These are phyloP conservation scores for Amphipyra berbera DNA, from an alignment of 2,888 invertebrate genomes.

Conservation along the genomic window DNA sequence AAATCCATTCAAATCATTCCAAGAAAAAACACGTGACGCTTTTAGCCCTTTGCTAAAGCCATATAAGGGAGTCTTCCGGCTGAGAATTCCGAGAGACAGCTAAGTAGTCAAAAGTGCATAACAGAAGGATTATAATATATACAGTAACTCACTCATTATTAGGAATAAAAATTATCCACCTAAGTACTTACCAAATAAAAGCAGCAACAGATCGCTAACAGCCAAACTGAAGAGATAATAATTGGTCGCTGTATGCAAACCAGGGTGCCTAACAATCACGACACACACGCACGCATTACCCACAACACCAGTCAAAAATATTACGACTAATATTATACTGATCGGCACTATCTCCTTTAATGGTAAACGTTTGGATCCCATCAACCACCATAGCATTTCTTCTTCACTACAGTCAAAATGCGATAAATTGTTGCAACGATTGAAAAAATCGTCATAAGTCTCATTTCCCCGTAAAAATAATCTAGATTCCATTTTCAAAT, in stretches of 20 bases:
- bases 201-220: conserved; percentile 95
- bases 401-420: conserved; percentile 90
- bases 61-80: no score
- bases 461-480: conserved; percentile 78
- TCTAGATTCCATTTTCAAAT: conserved; percentile 68
- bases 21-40: no score
- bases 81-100: no score
- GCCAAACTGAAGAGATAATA: conserved; percentile 97
- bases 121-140: no score
- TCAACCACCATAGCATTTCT: conserved; percentile 89
- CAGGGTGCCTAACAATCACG: conserved; percentile 94
- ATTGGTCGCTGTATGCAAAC: conserved; percentile 97
- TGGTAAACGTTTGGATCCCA: conserved; percentile 91
- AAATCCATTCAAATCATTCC: no score
- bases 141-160: no score
- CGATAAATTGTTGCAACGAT: conserved; percentile 84
- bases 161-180: no score
- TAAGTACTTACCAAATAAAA: conserved; percentile 93
- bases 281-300: conserved; percentile 96
- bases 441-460: conserved; percentile 80
- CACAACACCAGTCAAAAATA: conserved; percentile 95
- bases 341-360: conserved; percentile 89
- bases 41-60: no score
- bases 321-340: conserved; percentile 93
- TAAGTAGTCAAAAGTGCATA: no score